Conservation (phyloP, 2,888 invertebrate genomes). For the Diloba caeruleocephala region DNA sequence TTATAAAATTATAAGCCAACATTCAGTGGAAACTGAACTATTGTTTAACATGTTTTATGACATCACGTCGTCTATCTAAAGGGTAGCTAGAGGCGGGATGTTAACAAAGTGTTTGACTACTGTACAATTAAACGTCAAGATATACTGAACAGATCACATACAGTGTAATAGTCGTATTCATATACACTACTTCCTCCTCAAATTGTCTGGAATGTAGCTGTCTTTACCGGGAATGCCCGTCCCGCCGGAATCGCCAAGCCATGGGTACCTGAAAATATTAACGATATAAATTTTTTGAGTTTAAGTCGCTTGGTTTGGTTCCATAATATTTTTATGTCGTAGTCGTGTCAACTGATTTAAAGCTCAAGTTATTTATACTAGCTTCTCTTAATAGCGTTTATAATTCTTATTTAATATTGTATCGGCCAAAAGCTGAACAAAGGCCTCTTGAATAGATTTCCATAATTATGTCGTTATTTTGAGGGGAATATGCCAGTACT, state of each 20-base stretch:
- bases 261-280: conserved; percentile 91
- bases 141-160: conserved; percentile 59
- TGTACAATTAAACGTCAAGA: conserved; percentile 10
- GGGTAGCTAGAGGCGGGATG: conserved; percentile 2
- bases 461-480: too few species aligned
- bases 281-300: background rate
- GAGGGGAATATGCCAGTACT: too few species aligned
- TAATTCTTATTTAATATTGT: too few species aligned
- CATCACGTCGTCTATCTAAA: conserved; percentile 4
- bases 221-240: conserved; percentile 94
- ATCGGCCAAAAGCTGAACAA: too few species aligned
- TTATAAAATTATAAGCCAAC: background rate
- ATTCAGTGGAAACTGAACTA: background rate
- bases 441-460: too few species aligned
- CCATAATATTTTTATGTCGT: background rate
- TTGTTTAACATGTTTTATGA: background rate
- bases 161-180: conserved; percentile 41
- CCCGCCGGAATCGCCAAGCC: conserved; percentile 96
- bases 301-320: too few species aligned
- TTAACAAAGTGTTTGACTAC: conserved; percentile 6
- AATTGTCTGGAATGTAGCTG: conserved; percentile 93
- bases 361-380: too few species aligned
- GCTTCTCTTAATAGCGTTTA: too few species aligned
- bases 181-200: conserved; percentile 76
- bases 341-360: too few species aligned